These are phyloP conservation scores for Pherbina coryleti DNA, from an alignment of 2,888 invertebrate species.

Conservation along the genomic window DNA sequence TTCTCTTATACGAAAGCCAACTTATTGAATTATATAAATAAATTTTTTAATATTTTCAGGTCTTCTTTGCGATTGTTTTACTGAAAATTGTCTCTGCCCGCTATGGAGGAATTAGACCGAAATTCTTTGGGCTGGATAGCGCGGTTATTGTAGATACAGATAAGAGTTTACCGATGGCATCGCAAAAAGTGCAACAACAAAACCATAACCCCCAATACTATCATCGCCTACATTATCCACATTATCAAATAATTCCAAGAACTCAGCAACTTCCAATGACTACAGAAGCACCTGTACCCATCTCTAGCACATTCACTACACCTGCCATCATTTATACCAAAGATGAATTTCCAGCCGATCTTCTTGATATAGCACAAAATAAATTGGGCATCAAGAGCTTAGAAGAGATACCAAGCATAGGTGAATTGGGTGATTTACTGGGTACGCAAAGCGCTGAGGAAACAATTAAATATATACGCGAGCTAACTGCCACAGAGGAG, in stretches of 20 bases:
- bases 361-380: conserved; percentile 58
- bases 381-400: conserved; percentile 58
- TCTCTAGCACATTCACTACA: background rate
- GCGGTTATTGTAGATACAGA: conserved; percentile 53
- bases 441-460: conserved; percentile 58
- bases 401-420: conserved; percentile 59
- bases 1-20: too few relatives aligned
- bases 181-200: background rate
- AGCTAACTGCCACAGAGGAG: conserved; percentile 57
- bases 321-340: conserved; percentile 17
- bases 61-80: background rate
- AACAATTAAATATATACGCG: conserved; percentile 59
- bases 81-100: conserved; percentile 36
- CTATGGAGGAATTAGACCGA: conserved; percentile 44
- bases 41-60: conserved; percentile 11
- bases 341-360: conserved; percentile 59
- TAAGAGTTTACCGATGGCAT: conserved; percentile 6
- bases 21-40: too few relatives aligned
- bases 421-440: conserved; percentile 58
- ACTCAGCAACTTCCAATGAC: conserved; percentile 26
- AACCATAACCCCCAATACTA: conserved; percentile 44
- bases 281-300: background rate
- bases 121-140: conserved; percentile 55
- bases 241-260: conserved; percentile 47
- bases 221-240: conserved; percentile 54